phyloP scores from a whole-genome alignment of 2,888 invertebrate species.

The Patella depressa region DNA sequence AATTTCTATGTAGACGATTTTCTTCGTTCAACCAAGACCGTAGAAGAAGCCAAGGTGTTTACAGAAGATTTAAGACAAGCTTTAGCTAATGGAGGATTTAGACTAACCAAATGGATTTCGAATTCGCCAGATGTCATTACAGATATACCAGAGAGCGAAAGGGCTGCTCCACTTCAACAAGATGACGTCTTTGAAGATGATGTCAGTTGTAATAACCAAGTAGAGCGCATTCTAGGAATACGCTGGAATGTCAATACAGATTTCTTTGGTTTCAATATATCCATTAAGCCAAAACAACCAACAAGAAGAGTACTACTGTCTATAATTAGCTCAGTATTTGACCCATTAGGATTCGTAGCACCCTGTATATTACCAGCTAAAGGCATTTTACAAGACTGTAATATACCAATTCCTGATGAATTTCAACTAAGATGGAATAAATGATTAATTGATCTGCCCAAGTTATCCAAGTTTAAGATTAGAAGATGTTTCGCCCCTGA shows the following conservation, averaged over 20 bases:
- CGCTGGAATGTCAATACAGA: slow-evolving; percentile 21
- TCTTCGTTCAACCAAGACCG: neutral
- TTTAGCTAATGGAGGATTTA: too few species aligned
- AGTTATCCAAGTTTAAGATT: neutral
- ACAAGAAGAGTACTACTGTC: slow-evolving; percentile 17
- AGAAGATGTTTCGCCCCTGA: slow-evolving; percentile 13
- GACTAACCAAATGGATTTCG: too few species aligned
- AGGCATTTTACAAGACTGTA: slow-evolving; percentile 24
- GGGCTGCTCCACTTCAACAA: neutral
- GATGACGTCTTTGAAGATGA: neutral
- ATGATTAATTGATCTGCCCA: neutral
- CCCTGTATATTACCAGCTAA: slow-evolving; percentile 18
- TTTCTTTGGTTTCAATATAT: slow-evolving; percentile 13
- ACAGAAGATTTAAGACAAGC: too few species aligned
- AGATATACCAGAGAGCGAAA: neutral
- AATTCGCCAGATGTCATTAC: too few species aligned
- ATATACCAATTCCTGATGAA: slow-evolving; percentile 14
- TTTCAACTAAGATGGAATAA: neutral
- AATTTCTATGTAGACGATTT: slow-evolving; percentile 19
- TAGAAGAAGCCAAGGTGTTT: too few species aligned
- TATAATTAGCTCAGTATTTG: slow-evolving; percentile 18
- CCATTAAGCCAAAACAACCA: neutral
- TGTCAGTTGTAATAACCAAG: neutral
- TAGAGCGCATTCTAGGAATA: slow-evolving; percentile 17
- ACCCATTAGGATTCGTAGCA: slow-evolving; percentile 22